Percentiles rank a stretch among this genome's conserved stretches.
phyloP scores from a whole-genome alignment of 2,113 vertebrate genomes.

The Mobula hypostoma region DNA sequence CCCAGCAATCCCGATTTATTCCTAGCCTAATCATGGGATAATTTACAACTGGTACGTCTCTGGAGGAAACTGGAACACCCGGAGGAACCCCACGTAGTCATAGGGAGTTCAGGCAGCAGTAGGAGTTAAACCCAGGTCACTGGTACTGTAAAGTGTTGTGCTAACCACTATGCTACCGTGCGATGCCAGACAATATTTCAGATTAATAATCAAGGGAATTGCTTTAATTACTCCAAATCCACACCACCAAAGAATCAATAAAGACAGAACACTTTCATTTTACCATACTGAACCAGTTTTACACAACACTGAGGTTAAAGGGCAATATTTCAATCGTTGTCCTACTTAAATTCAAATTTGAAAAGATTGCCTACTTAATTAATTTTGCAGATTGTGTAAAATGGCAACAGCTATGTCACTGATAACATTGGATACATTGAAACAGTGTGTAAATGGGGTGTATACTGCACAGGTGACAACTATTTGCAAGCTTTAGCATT shows the following conservation, averaged over 20 bases:
- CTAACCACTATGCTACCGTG: too few relatives aligned
- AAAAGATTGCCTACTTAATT: background rate
- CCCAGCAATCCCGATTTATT: too few relatives aligned
- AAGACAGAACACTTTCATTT: background rate
- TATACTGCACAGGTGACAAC: background rate
- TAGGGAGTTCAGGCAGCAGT: too few relatives aligned
- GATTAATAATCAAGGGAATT: background rate
- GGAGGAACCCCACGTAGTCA: too few relatives aligned
- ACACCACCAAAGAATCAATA: background rate
- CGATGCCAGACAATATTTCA: background rate
- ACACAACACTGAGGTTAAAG: background rate
- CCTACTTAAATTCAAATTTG: background rate
- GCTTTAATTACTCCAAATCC: background rate
- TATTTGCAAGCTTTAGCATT: background rate
- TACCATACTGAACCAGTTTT: background rate
- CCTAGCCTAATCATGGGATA: too few relatives aligned
- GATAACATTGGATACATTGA: background rate
- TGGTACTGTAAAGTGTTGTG: too few relatives aligned
- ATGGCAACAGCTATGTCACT: background rate
- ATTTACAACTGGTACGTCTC: too few relatives aligned
- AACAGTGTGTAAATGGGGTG: background rate
- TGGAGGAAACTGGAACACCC: too few relatives aligned
- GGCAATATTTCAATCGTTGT: background rate
- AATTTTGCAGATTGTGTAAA: background rate
- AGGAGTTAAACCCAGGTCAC: too few relatives aligned